phyloP scores from a whole-genome alignment of 2,888 invertebrate genomes.

The Monopis laevigella region DNA sequence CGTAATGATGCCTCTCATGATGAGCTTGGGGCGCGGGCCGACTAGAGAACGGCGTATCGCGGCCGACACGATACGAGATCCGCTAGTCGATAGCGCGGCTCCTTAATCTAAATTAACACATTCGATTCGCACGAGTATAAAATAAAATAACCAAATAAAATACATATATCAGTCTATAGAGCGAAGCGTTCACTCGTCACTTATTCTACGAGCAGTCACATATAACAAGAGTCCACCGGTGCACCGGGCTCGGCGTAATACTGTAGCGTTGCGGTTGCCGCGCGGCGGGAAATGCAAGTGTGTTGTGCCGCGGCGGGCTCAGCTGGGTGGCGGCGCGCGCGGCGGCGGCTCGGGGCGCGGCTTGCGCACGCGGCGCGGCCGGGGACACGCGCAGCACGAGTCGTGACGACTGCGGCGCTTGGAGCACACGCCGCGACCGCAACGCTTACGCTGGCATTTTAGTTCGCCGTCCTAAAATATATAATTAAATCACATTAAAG shows the following conservation, averaged over 20 bases:
- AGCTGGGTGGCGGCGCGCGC: conserved; percentile 26
- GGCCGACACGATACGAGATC: no score
- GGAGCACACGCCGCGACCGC: conserved; percentile 76
- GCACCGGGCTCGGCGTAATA: conserved; percentile 14
- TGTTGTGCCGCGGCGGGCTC: conserved; percentile 13
- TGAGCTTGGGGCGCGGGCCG: no score
- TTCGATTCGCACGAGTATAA: conserved; percentile 56
- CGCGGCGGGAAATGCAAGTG: conserved; percentile 17
- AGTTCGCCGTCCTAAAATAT: conserved; percentile 78
- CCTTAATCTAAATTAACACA: conserved; percentile 39
- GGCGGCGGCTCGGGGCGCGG: conserved; percentile 25
- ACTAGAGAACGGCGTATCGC: no score
- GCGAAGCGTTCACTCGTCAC: conserved; percentile 46
- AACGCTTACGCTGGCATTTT: conserved; percentile 83
- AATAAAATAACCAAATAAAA: no score
- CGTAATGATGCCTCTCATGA: no score
- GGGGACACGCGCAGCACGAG: conserved; percentile 70
- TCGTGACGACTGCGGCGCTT: conserved; percentile 53
- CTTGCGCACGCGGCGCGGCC: conserved; percentile 59
- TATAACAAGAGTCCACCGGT: conserved; percentile 18
- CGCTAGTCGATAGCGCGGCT: conserved; percentile 20
- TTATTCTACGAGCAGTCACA: conserved; percentile 57
- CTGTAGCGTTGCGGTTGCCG: conserved; percentile 13
- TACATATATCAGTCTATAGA: conserved; percentile 55
- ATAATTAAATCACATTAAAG: no score